Evolutionary conservation across 2,113 vertebrate genomes (phyloP).

Genomic region (Takifugu flavidus): DNA sequence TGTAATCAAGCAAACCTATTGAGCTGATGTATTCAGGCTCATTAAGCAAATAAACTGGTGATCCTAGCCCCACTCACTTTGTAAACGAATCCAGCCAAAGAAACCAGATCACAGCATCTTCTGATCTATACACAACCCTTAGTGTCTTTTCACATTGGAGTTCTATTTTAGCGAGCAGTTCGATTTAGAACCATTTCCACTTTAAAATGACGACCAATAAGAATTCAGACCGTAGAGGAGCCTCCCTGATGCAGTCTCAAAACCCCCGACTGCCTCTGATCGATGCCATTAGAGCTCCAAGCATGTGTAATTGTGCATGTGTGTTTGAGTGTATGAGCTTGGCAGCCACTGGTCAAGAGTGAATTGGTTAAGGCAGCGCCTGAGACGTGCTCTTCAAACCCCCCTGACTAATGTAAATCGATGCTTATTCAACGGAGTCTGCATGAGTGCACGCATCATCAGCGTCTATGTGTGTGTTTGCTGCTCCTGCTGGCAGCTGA

Average conservation of each 20-base stretch:
- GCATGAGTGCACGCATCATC: not conserved
- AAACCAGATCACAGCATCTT: constrained; percentile 8
- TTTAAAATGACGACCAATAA: constrained; percentile 15
- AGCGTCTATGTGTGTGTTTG: not conserved
- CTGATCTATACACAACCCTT: not conserved
- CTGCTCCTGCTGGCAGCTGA: not conserved
- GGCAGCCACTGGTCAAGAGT: constrained; percentile 1
- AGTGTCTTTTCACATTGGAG: constrained; percentile 2
- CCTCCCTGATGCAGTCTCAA: constrained; percentile 20
- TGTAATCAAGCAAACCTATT: no score
- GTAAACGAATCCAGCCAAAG: no score
- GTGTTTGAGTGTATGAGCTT: not conserved
- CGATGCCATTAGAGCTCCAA: constrained; percentile 24
- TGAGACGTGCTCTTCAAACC: constrained; percentile 28
- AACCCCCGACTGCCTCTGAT: constrained; percentile 24
- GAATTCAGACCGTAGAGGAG: constrained; percentile 16
- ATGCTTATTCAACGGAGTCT: constrained; percentile 18
- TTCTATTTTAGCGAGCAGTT: constrained; percentile 13
- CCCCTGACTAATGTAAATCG: constrained; percentile 20
- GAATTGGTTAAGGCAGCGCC: constrained; percentile 22
- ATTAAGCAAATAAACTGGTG: no score
- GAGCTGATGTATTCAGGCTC: no score
- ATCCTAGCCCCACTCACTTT: no score
- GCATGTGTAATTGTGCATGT: constrained; percentile 3
- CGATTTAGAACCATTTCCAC: constrained; percentile 17